Evolutionary conservation across 1,140 invertebrate species (phyloP).

Genomic region (Vanessa atalanta): DNA sequence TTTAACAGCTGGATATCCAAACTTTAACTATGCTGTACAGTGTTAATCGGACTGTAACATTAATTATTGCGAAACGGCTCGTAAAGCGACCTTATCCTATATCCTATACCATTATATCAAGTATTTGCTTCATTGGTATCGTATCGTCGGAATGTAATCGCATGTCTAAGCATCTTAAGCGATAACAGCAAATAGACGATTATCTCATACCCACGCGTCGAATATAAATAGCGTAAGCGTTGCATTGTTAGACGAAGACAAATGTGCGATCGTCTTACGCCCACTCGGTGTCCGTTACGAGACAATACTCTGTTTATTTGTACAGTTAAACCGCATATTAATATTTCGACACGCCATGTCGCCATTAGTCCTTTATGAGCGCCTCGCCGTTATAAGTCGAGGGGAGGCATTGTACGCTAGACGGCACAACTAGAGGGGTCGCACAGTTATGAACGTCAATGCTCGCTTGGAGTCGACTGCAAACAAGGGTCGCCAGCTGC

Average conservation of each 20-base stretch:
- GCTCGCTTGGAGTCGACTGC: constrained; percentile 53
- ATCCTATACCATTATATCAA: background rate
- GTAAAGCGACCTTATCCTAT: constrained; percentile 1
- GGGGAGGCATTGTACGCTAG: constrained; percentile 54
- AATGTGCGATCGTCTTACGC: constrained; percentile 67
- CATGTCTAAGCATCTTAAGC: constrained; percentile 32
- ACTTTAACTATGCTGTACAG: background rate
- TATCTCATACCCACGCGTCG: constrained; percentile 61
- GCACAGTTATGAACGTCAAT: constrained; percentile 52
- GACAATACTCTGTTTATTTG: constrained; percentile 56
- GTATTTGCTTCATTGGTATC: constrained; percentile 27
- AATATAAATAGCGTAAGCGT: constrained; percentile 69
- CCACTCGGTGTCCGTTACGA: constrained; percentile 49
- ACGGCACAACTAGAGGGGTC: constrained; percentile 46
- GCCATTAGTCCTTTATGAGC: constrained; percentile 70
- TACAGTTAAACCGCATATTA: constrained; percentile 68
- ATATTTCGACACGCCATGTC: constrained; percentile 73
- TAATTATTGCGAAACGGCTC: constrained; percentile 12
- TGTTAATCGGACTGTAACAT: constrained; percentile 5
- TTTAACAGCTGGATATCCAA: constrained; percentile 13
- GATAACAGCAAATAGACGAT: constrained; percentile 59
- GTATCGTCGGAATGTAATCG: constrained; percentile 25
- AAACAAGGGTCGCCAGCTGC: constrained; percentile 68
- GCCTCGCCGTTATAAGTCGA: constrained; percentile 38
- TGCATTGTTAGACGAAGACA: constrained; percentile 73